A percentile compares a stretch with the other conserved stretches of the same genome.
These are phyloP conservation scores for Dicentrarchus labrax DNA, from an alignment of 2,113 vertebrate species.

Conservation along the genomic window DNA sequence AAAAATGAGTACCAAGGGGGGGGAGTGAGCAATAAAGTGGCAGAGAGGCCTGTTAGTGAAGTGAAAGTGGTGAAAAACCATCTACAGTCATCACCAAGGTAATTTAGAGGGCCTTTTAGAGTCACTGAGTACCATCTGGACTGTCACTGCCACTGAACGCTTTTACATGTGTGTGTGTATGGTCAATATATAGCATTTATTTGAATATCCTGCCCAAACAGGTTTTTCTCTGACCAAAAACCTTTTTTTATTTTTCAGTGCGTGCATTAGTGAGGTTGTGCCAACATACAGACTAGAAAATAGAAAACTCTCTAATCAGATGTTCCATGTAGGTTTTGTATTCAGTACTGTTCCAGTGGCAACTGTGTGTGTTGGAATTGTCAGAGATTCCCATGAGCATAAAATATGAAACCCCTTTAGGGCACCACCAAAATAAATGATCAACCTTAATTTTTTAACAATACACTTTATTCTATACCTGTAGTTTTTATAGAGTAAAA, in stretches of 20 bases:
- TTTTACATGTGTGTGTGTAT: neutral
- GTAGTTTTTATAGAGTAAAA: neutral
- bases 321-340: neutral
- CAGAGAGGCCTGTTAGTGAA: slow-evolving; percentile 33
- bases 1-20: slow-evolving; percentile 3
- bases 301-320: too few relatives aligned
- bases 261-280: neutral
- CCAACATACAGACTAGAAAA: neutral
- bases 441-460: neutral
- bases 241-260: neutral
- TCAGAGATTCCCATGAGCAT: neutral
- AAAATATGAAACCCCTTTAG: neutral
- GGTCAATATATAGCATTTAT: neutral
- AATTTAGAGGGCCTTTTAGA: slow-evolving; percentile 37
- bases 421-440: neutral
- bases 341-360: neutral
- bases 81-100: slow-evolving; percentile 19
- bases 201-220: neutral
- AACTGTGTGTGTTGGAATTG: neutral
- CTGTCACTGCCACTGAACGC: slow-evolving; percentile 8
- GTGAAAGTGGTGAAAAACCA: slow-evolving; percentile 34
- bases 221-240: neutral
- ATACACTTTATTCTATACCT: neutral
- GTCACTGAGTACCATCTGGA: slow-evolving; percentile 20
- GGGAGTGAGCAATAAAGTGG: slow-evolving; percentile 25